Evolutionary conservation across 2,888 invertebrate species (phyloP), one percentile per base, ranked within the genome.

Genomic region (Eupithecia vulgata): DNA sequence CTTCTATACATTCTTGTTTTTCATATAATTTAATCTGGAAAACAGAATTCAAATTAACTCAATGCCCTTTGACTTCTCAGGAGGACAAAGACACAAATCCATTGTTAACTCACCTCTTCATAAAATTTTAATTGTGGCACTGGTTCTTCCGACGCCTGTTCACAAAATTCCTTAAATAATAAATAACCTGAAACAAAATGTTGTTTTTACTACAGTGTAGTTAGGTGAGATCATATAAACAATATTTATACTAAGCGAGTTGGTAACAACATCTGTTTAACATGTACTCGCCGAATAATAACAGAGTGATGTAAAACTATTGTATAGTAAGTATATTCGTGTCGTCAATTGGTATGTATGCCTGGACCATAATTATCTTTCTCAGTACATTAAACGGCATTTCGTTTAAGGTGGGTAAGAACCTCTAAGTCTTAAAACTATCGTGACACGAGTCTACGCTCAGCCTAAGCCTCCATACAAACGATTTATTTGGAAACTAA

Each of bases 111-210:
- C 67, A 99, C 99, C 97, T 99, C 99, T 96, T 99, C 99, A 95
- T 99, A 99, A 96, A 99, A 99, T 94, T 98, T 98, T 90, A 99
- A 96, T 93, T 99, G 99, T 89, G 99, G 99, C 92, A 99, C 98
- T 84, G 98, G 98, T 91, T 99, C 99, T 86, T 99, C 99, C 87
- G 97, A 97, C 85, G 98, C 96, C 93, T 97, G 98, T 95, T 99
- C 99, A 95, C 99, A 99, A 95, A 98, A 99, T 95, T 99, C 99
- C 96, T 99, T 99, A 96, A 99, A 99, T 93, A 99, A 96, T 94
- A 99, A 96, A 96, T 98, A 99, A 90, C 99, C 99, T 99, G 96
- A 73, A 96, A 96, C 90, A 94, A 94, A 83, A 83, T 81, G 81
- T 82, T 77, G 78, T 77, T 73, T 62, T 78, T 78, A 78, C 42